Conservation (phyloP, 2,888 invertebrate species). For the Pristionchus entomophagus region DNA sequence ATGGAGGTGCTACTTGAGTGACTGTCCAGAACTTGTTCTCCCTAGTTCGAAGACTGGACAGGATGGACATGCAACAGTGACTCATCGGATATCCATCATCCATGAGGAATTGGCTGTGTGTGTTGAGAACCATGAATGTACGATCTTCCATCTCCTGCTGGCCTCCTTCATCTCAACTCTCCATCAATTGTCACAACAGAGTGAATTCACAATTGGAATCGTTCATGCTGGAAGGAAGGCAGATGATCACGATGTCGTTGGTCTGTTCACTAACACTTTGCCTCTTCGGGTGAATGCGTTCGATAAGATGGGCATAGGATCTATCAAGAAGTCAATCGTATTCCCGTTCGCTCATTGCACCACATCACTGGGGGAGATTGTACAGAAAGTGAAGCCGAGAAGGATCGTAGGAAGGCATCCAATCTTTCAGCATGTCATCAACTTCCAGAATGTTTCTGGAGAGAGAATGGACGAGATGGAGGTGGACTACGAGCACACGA, state of each 20-base stretch:
- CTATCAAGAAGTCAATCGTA: not conserved
- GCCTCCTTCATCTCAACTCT: conserved; percentile 51
- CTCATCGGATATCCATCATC: not conserved
- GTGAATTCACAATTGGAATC: conserved; percentile 56
- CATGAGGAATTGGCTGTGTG: not conserved
- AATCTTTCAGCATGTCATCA: conserved; percentile 31
- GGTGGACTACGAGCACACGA: not conserved
- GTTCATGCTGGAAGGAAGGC: conserved; percentile 61
- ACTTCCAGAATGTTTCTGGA: conserved; percentile 39
- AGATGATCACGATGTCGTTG: conserved; percentile 56
- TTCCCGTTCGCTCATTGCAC: not conserved
- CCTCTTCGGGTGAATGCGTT: conserved; percentile 50
- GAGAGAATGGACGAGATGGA: not conserved
- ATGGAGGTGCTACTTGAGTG: conserved; percentile 6
- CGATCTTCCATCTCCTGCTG: conserved; percentile 48
- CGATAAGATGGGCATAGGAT: not conserved
- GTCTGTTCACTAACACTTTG: conserved; percentile 65
- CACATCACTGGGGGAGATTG: not conserved
- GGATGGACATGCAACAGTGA: not conserved
- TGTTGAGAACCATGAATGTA: not conserved
- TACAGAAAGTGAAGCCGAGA: not conserved
- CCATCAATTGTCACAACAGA: conserved; percentile 15
- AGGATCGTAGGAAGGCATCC: not conserved
- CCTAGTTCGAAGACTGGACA: not conserved
- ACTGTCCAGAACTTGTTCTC: not conserved